Evolutionary conservation across 2,797 vertebrate species (phyloP).

Genomic region (Coluber constrictor): DNA sequence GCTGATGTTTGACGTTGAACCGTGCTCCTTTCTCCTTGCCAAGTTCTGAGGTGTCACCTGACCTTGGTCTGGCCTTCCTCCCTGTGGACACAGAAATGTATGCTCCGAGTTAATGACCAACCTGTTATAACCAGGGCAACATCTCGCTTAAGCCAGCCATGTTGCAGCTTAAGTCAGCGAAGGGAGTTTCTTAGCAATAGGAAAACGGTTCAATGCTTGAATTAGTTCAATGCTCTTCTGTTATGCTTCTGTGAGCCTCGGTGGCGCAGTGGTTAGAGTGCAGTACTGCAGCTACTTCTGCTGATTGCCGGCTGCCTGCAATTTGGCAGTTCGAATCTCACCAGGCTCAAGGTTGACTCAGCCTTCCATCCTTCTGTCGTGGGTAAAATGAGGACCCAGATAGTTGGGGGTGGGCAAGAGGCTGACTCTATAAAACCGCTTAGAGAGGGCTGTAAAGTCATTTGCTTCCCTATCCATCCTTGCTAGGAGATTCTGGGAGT

Average conservation of each 20-base stretch:
- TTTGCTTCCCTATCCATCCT: not conserved
- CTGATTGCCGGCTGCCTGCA: too few species aligned
- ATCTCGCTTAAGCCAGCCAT: not conserved
- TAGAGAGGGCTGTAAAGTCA: too few species aligned
- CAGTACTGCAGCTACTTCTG: too few species aligned
- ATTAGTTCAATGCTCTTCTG: not conserved
- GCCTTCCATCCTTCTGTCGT: too few species aligned
- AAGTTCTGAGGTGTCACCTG: not conserved
- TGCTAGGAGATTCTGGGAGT: not conserved
- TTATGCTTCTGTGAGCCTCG: not conserved
- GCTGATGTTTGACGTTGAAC: too few species aligned
- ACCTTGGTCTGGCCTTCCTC: not conserved
- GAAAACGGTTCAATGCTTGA: not conserved
- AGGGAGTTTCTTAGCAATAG: not conserved
- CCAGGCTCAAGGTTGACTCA: too few species aligned
- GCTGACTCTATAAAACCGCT: too few species aligned
- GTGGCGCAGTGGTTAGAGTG: too few species aligned
- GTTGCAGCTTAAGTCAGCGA: not conserved
- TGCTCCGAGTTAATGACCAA: conserved; percentile 14
- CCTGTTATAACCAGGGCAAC: not conserved
- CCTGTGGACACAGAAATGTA: not conserved
- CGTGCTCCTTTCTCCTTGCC: not conserved
- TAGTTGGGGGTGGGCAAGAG: too few species aligned
- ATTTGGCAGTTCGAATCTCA: too few species aligned
- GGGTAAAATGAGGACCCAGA: too few species aligned